Evolutionary conservation across 2,797 vertebrate species (phyloP).

Genomic region (Florisuga fusca): DNA sequence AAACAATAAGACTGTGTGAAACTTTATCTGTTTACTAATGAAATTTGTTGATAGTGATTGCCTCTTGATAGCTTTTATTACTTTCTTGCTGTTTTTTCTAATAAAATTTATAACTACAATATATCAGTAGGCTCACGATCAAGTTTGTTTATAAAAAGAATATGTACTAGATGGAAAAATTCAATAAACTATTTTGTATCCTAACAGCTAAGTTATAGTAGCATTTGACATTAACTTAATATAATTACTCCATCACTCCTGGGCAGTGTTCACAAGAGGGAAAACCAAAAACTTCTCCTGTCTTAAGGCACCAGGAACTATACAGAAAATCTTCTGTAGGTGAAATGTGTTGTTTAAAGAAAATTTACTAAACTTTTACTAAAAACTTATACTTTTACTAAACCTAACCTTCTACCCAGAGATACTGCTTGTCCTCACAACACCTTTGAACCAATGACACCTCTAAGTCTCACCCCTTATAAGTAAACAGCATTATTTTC

Average conservation of each 20-base stretch:
- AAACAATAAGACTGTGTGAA: background rate
- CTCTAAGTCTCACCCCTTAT: background rate
- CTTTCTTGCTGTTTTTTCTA: conserved; percentile 26
- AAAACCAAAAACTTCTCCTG: background rate
- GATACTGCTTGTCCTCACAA: background rate
- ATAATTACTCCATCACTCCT: background rate
- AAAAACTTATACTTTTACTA: no score
- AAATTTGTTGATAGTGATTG: conserved; percentile 18
- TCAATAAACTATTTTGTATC: background rate
- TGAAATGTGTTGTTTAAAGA: background rate
- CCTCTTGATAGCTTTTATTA: conserved; percentile 12
- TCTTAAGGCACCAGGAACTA: background rate
- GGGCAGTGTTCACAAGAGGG: background rate
- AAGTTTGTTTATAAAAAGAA: conserved; percentile 26
- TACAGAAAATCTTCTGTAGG: background rate
- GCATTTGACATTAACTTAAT: background rate
- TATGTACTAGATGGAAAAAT: conserved; percentile 7
- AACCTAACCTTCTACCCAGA: background rate
- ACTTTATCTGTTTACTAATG: conserved; percentile 14
- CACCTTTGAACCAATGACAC: background rate
- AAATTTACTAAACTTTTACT: background rate
- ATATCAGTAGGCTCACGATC: conserved; percentile 10
- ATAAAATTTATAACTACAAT: conserved; percentile 40
- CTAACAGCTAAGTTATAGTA: background rate
- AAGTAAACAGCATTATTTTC: background rate